Conservation (phyloP, 2,797 vertebrate species). For the Etheostoma perlongum region DNA sequence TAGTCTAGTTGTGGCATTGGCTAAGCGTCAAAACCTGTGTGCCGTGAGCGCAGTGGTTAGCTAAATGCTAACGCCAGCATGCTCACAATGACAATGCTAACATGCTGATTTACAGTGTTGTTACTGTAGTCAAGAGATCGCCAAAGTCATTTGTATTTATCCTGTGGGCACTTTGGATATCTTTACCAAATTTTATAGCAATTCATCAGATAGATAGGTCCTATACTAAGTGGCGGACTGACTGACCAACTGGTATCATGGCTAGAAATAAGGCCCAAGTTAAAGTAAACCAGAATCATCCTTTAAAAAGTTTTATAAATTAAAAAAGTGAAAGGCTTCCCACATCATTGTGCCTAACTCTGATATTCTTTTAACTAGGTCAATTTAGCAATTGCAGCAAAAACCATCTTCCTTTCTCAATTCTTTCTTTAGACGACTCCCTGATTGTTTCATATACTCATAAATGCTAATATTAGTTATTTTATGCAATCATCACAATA, state of each 20-base stretch:
- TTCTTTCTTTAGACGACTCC: slow-evolving; percentile 11
- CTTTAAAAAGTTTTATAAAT: slow-evolving; percentile 16
- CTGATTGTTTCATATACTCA: slow-evolving; percentile 35
- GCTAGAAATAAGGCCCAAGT: slow-evolving; percentile 1
- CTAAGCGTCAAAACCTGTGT: not conserved
- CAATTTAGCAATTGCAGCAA: slow-evolving; percentile 10
- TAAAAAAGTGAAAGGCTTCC: not conserved
- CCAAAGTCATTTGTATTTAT: not conserved
- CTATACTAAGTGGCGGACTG: not conserved
- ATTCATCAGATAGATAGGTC: not conserved
- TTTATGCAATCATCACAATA: slow-evolving; percentile 27
- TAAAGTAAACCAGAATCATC: slow-evolving; percentile 26
- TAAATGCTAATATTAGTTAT: slow-evolving; percentile 28
- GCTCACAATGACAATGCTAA: slow-evolving; percentile 4
- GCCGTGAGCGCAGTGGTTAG: not conserved
- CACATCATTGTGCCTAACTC: not conserved
- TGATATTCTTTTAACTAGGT: not conserved
- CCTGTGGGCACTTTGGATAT: not conserved
- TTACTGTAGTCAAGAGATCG: not conserved
- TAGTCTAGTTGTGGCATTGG: not conserved
- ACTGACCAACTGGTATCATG: not conserved
- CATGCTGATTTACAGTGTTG: not conserved
- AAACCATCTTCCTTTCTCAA: not conserved
- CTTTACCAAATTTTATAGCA: not conserved
- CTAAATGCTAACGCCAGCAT: slow-evolving; percentile 3